Percentiles rank a stretch among this genome's conserved stretches.
These are phyloP conservation scores for Coenobita brevimanus DNA, from an alignment of 1,140 invertebrate species.

Conservation along the genomic window DNA sequence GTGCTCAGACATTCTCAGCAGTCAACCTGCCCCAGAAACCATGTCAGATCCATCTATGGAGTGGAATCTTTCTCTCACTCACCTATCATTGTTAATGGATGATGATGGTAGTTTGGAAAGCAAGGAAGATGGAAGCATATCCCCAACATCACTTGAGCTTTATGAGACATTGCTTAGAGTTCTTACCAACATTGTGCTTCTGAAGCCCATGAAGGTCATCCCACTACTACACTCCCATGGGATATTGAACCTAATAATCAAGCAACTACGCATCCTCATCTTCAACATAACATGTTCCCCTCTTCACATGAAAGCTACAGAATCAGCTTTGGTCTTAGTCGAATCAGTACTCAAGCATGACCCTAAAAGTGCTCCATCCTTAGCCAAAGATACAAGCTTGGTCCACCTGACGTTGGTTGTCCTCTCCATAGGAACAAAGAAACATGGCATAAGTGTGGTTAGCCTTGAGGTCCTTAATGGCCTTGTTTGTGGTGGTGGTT, in stretches of 20 bases:
- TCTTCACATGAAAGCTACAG: conserved; percentile 14
- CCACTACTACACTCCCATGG: conserved; percentile 33
- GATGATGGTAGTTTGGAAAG: background rate
- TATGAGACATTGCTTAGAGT: conserved; percentile 47
- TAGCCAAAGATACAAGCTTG: conserved; percentile 41
- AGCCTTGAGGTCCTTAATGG: conserved; percentile 34
- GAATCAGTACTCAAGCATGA: conserved; percentile 31
- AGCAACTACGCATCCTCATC: conserved; percentile 36
- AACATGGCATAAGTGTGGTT: background rate
- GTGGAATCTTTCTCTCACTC: conserved; percentile 38
- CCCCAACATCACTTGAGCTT: conserved; percentile 25
- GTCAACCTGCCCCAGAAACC: background rate
- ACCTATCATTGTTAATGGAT: background rate
- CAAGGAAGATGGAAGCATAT: background rate
- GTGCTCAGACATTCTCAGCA: background rate
- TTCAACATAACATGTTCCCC: conserved; percentile 12
- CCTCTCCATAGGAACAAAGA: conserved; percentile 20
- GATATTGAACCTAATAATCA: conserved; percentile 35
- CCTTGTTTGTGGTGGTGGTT: conserved; percentile 24
- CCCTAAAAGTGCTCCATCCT: background rate
- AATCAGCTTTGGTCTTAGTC: conserved; percentile 29
- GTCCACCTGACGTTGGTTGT: conserved; percentile 45
- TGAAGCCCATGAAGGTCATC: conserved; percentile 28
- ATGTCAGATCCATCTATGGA: background rate
- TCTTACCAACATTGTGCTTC: conserved; percentile 29